These are phyloP conservation scores for Melanchra persicariae DNA, from an alignment of 2,888 invertebrate species.

Conservation along the genomic window DNA sequence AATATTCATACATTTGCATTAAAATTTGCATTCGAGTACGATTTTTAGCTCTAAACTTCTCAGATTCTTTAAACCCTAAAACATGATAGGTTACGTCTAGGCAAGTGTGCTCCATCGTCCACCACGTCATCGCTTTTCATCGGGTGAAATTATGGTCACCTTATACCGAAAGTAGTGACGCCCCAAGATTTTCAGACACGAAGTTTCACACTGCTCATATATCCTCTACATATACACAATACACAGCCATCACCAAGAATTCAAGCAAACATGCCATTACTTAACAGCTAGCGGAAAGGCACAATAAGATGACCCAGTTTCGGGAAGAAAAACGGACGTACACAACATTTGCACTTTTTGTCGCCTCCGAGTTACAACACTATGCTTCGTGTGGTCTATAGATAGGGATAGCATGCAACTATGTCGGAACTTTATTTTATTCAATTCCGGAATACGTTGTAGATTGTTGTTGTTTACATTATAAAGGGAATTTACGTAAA, in stretches of 20 bases:
- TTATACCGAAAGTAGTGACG: background rate
- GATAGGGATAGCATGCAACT: slow-evolving; percentile 35
- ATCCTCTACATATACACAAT: slow-evolving; percentile 13
- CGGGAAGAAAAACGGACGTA: slow-evolving; percentile 66
- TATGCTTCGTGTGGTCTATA: slow-evolving; percentile 28
- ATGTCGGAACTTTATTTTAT: slow-evolving; percentile 33
- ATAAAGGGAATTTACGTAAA: slow-evolving; percentile 18
- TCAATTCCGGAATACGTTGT: slow-evolving; percentile 13
- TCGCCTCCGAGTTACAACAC: slow-evolving; percentile 56
- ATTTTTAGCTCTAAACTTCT: background rate
- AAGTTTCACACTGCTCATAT: slow-evolving; percentile 1
- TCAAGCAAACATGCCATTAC: slow-evolving; percentile 63
- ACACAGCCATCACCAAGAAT: slow-evolving; percentile 55
- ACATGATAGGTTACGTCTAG: background rate
- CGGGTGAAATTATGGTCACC: too few relatives aligned
- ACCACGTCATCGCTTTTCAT: too few relatives aligned
- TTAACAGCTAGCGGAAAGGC: slow-evolving; percentile 68
- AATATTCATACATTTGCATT: too few relatives aligned
- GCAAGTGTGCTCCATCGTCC: too few relatives aligned
- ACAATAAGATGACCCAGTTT: slow-evolving; percentile 75
- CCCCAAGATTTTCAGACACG: background rate
- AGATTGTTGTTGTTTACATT: slow-evolving; percentile 24
- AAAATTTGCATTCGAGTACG: too few relatives aligned
- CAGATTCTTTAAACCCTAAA: background rate
- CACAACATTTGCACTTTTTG: slow-evolving; percentile 74